Conservation (phyloP, 2,113 vertebrate species). For the Rhea americana region DNA sequence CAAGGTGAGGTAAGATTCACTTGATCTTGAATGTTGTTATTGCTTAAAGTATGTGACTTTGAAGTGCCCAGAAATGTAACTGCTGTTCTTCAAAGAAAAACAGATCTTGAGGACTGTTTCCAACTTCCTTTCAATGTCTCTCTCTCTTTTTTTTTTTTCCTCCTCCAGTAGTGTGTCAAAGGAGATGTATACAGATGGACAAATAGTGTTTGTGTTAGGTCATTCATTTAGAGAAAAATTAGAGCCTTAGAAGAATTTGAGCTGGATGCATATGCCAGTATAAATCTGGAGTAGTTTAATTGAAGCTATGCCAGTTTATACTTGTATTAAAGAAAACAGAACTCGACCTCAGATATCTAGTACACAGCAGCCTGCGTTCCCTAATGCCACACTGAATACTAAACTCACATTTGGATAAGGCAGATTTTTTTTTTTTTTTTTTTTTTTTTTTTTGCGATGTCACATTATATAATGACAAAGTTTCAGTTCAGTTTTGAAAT, state of each 20-base stretch:
- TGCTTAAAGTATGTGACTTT: constrained; percentile 60
- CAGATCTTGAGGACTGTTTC: constrained; percentile 37
- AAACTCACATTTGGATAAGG: background rate
- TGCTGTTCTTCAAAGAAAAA: constrained; percentile 63
- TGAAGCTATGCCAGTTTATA: constrained; percentile 39
- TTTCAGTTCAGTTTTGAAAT: constrained; percentile 1
- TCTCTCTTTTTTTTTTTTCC: background rate
- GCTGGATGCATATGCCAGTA: background rate
- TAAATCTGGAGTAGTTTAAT: constrained; percentile 33
- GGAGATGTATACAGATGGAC: constrained; percentile 50
- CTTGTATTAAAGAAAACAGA: constrained; percentile 25
- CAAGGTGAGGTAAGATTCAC: constrained; percentile 61
- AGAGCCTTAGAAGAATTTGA: constrained; percentile 29
- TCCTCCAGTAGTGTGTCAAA: constrained; percentile 25
- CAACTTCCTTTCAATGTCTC: constrained; percentile 62
- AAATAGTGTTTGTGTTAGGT: constrained; percentile 56
- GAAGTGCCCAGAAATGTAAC: constrained; percentile 68
- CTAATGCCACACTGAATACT: background rate
- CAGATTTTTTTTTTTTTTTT: background rate
- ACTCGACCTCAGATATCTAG: background rate
- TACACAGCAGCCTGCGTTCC: background rate
- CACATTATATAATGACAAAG: background rate
- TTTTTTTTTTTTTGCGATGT: background rate
- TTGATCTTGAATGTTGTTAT: constrained; percentile 47
- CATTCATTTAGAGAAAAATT: constrained; percentile 61